Conservation (phyloP, 2,888 invertebrate species). For the Scrobipalpa atriplicella region DNA sequence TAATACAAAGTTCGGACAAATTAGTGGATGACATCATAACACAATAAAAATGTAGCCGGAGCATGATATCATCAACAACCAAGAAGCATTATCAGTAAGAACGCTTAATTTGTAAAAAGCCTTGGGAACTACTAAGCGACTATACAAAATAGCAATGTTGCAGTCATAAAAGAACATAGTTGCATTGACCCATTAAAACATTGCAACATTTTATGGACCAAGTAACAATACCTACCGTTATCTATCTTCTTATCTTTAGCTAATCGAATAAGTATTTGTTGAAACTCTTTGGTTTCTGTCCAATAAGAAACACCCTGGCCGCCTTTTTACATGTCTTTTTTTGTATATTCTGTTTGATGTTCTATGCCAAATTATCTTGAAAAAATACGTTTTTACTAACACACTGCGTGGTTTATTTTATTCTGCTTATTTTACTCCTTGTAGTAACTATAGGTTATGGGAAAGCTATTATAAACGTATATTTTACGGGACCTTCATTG, state of each 20-base stretch:
- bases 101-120: slow-evolving; percentile 33
- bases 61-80: slow-evolving; percentile 48
- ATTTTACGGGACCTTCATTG: too few relatives aligned
- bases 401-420: too few relatives aligned
- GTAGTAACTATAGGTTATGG: too few relatives aligned
- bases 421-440: too few relatives aligned
- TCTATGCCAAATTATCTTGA: too few relatives aligned
- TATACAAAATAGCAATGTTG: not conserved
- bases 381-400: too few relatives aligned
- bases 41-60: slow-evolving; percentile 40
- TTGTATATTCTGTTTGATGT: too few relatives aligned
- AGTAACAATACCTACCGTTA: not conserved
- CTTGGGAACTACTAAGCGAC: slow-evolving; percentile 30
- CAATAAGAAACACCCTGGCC: too few relatives aligned
- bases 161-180: slow-evolving; percentile 14
- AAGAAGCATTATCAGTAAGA: slow-evolving; percentile 34
- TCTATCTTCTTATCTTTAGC: slow-evolving; percentile 1
- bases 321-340: too few relatives aligned
- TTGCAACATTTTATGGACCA: not conserved
- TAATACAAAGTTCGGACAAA: slow-evolving; percentile 29
- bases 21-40: slow-evolving; percentile 43
- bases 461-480: too few relatives aligned
- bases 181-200: slow-evolving; percentile 5
- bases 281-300: too few relatives aligned
- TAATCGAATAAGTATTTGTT: not conserved